Percentiles rank a stretch among this genome's conserved stretches.
Conservation (phyloP, 2,113 vertebrate species). For the Scartelaos histophorus region DNA sequence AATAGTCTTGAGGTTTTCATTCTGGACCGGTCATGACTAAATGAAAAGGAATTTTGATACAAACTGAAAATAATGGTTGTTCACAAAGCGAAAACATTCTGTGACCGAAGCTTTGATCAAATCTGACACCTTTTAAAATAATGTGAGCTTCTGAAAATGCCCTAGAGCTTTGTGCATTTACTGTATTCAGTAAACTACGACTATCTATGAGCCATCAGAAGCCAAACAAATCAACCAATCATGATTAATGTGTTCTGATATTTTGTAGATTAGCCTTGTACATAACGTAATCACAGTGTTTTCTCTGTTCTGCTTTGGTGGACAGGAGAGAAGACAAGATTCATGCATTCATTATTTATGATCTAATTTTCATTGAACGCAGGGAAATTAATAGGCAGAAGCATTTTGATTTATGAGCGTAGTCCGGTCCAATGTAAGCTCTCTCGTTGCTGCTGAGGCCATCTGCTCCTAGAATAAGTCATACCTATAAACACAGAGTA, state of each 20-base stretch:
- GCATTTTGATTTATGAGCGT: constrained; percentile 46
- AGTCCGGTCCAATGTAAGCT: constrained; percentile 26
- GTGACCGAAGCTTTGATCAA: constrained; percentile 59
- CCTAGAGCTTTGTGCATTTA: constrained; percentile 44
- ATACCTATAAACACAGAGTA: constrained; percentile 23
- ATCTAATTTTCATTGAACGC: constrained; percentile 21
- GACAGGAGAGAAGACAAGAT: neutral
- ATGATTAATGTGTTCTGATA: constrained; percentile 6
- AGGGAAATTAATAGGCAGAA: constrained; percentile 12
- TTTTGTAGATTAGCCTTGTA: constrained; percentile 8
- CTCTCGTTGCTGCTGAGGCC: constrained; percentile 25
- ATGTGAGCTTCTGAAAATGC: constrained; percentile 53
- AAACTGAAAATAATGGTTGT: constrained; percentile 42
- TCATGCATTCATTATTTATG: constrained; percentile 30
- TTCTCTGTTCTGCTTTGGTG: constrained; percentile 8
- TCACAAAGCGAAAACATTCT: constrained; percentile 59
- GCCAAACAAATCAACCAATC: constrained; percentile 36
- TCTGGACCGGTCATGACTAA: neutral
- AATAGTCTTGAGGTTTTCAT: neutral
- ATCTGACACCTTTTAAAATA: constrained; percentile 72
- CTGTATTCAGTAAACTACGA: constrained; percentile 16
- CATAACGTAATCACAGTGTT: constrained; percentile 13
- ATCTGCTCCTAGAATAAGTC: constrained; percentile 40
- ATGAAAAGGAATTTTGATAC: neutral
- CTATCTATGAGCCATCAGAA: constrained; percentile 29